These are phyloP conservation scores for Vimba vimba DNA, from an alignment of 2,113 vertebrate species.

Conservation along the genomic window DNA sequence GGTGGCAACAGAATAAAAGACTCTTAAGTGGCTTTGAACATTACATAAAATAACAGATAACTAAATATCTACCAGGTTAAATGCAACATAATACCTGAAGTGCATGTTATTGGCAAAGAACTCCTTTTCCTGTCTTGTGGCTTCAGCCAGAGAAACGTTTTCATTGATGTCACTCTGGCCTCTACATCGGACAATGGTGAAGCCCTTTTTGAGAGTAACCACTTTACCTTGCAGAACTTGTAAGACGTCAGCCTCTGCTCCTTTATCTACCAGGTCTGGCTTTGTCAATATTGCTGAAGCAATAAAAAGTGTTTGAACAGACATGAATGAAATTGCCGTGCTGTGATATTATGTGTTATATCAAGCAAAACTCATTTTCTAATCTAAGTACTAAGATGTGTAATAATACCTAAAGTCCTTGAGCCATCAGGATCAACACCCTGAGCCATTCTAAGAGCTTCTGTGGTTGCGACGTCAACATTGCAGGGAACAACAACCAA, in stretches of 20 bases:
- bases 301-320: slow-evolving; percentile 2
- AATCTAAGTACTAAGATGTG: not conserved
- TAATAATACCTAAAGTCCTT: slow-evolving; percentile 79
- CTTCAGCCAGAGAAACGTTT: slow-evolving; percentile 65
- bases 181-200: slow-evolving; percentile 81
- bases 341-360: not conserved
- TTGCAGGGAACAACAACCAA: slow-evolving; percentile 83
- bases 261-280: slow-evolving; percentile 81
- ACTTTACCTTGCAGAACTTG: slow-evolving; percentile 72
- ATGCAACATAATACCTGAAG: slow-evolving; percentile 69
- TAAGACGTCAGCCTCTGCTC: slow-evolving; percentile 71
- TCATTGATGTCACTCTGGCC: slow-evolving; percentile 75
- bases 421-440: slow-evolving; percentile 80
- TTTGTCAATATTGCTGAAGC: slow-evolving; percentile 82
- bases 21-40: not conserved
- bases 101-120: slow-evolving; percentile 76
- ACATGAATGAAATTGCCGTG: not conserved
- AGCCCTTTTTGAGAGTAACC: slow-evolving; percentile 80
- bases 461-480: slow-evolving; percentile 84
- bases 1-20: not conserved
- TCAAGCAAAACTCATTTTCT: too few species aligned
- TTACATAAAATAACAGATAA: not conserved
- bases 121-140: slow-evolving; percentile 70
- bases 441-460: slow-evolving; percentile 84
- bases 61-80: not conserved